Evolutionary conservation across 2,113 vertebrate species (phyloP), one percentile per base, ranked within the genome.

Genomic region (Parus major): DNA sequence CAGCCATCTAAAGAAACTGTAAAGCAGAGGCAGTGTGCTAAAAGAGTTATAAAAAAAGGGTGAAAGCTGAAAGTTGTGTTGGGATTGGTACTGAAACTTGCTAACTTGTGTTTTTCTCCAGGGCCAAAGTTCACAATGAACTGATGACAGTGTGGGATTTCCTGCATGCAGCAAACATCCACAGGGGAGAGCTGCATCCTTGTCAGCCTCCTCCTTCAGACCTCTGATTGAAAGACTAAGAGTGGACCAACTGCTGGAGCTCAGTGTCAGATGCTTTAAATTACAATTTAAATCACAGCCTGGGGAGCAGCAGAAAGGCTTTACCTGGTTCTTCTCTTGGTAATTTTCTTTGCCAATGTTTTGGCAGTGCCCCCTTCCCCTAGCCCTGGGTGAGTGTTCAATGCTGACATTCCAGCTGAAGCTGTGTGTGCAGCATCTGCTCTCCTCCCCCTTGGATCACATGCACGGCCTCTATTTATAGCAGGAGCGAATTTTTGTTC

Each of bases 391-490:
- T 21, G 36, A 2, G 8, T 1, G 1, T 24, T 49, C 12, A 31
- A 69, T 64, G 29, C 24, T 65, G 90, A 25, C 60, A 24, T 18
- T 50, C 52, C 65, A 71, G 65, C 11, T 13, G 79, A 87, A 94
- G 49, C 57, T 50, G 13, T 22, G 47, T 49, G 80, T 69, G 59
- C 78, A 72, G 93, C 94, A 85, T 82, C 75, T 92, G 85, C 85
- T 92, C 80, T 96, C 89, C 85, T 91, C 73, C 72, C 33, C 88
- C 85, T 73, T 65, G 52, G 8, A 86, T 95, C 94, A 94, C 86
- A 92, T 65, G 92, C 81, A 3, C 9, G 4, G n/a, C 7, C 85
- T 81, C 94, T 95, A 81, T 96, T 95, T 90, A 91, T 88, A 93
- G 52, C 70, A 81, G 63, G 61, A 91, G 33, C 0, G 0, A 65